Conservation (phyloP, 2,888 invertebrate species). For the Tiphia femorata region DNA sequence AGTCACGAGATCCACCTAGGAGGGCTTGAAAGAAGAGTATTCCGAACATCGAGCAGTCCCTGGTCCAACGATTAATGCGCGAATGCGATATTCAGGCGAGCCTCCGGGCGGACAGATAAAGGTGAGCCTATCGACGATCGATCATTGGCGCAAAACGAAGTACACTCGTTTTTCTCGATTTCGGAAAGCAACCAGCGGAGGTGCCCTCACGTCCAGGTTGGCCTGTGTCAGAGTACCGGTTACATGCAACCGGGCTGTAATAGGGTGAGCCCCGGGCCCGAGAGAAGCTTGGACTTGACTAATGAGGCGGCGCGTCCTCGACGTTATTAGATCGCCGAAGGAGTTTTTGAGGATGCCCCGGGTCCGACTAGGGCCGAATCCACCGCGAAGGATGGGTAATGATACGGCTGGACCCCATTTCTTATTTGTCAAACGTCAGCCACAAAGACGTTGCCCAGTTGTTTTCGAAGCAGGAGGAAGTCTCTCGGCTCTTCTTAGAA, state of each 20-base stretch:
- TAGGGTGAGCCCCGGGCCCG: slow-evolving; percentile 34
- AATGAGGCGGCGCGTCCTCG: slow-evolving; percentile 68
- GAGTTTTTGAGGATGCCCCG: slow-evolving; percentile 64
- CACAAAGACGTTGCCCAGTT: slow-evolving; percentile 59
- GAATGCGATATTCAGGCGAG: no score
- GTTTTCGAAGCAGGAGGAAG: slow-evolving; percentile 57
- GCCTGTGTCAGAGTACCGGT: slow-evolving; percentile 45
- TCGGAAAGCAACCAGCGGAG: not conserved
- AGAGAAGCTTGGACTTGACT: slow-evolving; percentile 64
- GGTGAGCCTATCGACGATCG: not conserved
- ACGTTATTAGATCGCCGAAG: slow-evolving; percentile 69
- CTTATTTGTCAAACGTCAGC: slow-evolving; percentile 69
- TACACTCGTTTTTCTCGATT: not conserved
- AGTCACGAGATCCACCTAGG: no score
- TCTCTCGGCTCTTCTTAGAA: slow-evolving; percentile 48
- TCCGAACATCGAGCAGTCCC: no score
- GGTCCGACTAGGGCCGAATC: slow-evolving; percentile 52
- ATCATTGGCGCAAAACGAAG: not conserved
- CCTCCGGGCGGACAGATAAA: no score
- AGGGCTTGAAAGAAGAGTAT: no score
- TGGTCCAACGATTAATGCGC: no score
- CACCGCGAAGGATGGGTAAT: slow-evolving; percentile 67
- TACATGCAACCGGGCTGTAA: slow-evolving; percentile 44
- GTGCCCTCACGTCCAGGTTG: slow-evolving; percentile 16
- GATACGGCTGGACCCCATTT: slow-evolving; percentile 67